These are phyloP conservation scores for Talpa occidentalis DNA, from an alignment of 2,113 vertebrate species.

Conservation along the genomic window DNA sequence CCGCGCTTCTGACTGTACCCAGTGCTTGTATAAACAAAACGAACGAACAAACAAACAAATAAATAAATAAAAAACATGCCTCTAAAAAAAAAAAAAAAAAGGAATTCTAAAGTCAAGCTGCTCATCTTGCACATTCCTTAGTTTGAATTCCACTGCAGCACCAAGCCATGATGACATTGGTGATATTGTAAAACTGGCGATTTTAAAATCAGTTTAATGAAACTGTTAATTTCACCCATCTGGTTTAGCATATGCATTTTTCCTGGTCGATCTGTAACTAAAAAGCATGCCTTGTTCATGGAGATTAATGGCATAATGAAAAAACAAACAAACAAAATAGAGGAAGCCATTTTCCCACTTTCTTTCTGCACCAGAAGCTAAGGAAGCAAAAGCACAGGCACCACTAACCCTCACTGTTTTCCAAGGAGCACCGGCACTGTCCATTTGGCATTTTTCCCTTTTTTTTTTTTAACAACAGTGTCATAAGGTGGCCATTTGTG, in stretches of 20 bases:
- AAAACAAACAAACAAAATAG: constrained; percentile 50
- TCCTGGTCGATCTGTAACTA: constrained; percentile 68
- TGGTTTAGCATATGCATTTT: constrained; percentile 77
- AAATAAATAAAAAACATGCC: no score
- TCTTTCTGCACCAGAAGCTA: background rate
- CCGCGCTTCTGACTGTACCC: no score
- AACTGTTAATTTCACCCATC: constrained; percentile 80
- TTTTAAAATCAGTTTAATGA: constrained; percentile 71
- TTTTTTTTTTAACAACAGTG: background rate
- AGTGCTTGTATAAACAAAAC: no score
- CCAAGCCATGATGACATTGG: background rate
- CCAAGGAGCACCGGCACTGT: background rate
- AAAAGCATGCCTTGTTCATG: constrained; percentile 72
- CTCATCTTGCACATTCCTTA: constrained; percentile 34
- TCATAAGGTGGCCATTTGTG: background rate
- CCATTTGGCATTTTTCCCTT: background rate
- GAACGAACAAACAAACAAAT: no score
- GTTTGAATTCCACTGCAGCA: constrained; percentile 29
- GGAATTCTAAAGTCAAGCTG: constrained; percentile 45
- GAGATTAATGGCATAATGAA: constrained; percentile 60
- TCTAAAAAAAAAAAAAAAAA: no score
- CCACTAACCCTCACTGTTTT: background rate
- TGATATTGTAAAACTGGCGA: constrained; percentile 50
- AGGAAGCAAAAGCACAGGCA: background rate
- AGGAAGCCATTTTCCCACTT: background rate